Conservation (phyloP, 2,797 vertebrate species). For the Glossophaga mutica region DNA sequence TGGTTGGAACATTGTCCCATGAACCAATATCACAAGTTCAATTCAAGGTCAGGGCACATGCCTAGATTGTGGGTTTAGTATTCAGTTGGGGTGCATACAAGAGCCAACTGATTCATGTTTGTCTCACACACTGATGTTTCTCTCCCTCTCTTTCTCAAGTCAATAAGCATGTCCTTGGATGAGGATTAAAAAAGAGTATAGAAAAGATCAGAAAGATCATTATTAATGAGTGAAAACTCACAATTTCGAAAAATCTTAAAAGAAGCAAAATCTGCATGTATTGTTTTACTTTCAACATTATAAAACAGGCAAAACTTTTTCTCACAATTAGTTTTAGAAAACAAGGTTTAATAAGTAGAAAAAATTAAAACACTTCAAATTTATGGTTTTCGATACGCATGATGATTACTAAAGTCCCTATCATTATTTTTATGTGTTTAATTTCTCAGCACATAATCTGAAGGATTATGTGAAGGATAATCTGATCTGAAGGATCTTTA, state of each 20-base stretch:
- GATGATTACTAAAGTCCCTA: not conserved
- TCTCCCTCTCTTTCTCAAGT: not conserved
- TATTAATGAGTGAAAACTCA: not conserved
- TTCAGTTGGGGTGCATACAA: not conserved
- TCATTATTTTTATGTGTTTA: not conserved
- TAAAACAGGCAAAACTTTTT: not conserved
- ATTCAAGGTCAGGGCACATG: not conserved
- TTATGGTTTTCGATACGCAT: not conserved
- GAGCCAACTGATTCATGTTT: not conserved
- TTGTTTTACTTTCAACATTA: not conserved
- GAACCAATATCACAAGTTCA: not conserved
- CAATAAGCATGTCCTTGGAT: not conserved
- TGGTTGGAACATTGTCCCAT: not conserved
- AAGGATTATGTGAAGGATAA: too few relatives aligned
- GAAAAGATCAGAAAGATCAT: not conserved
- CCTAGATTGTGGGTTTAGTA: not conserved
- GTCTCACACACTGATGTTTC: not conserved
- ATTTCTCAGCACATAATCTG: not conserved
- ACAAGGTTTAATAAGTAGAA: not conserved
- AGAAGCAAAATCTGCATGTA: not conserved
- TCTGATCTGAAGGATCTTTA: not conserved
- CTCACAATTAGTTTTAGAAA: not conserved
- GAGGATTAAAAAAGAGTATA: not conserved
- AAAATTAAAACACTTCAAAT: not conserved
- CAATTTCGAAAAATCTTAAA: not conserved